Base-by-base conservation (phyloP, 2,113 vertebrate genomes). In the Coregonus clupeaformis region DNA sequence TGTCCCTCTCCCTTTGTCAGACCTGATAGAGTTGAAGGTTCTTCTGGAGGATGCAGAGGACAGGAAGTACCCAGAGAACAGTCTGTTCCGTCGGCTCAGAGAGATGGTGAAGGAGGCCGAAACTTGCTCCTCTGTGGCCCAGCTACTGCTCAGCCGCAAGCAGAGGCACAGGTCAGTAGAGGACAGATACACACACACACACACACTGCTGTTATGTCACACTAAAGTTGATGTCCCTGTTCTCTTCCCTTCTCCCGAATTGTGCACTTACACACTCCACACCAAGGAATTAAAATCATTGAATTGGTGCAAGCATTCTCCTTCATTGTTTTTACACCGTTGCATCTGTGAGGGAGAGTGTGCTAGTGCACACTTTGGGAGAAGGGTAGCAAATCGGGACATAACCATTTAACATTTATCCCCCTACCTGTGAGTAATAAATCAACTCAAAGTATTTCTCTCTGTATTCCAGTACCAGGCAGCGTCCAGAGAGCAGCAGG, bases 81-180 rank as follows among this genome's bases (percentile, higher is more conserved):
- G 92, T 68, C 93, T 99, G 63, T 96, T 96, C 85, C 94, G 95
- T 22, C 94, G 92, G 70, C 95, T 99, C 47, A 92, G 94, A 80
- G 97, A 98, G 84, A 95, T 96, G 87, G 96, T 99, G 60, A 99
- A 97, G 87, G 97, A 99, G 88, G 97, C 97, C 0, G 98, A 99
- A 89, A 99, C 96, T 0, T 99, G 98, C 89, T 97, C 96, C 47
- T 98, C 97, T 6, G 97, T 98, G n/a, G 97, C 97, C 68, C 97
- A 99, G 84, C 91, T 99, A 76, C 94, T 99, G 78, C 93, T 99
- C 77, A 97, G 95, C 85, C 96, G 96, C 90, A 99, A 98, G 78
- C 97, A 99, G 76, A 96, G 95, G 18, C 96, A 96, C 85, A 98
- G 94, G 98, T 98, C 80, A 85, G 91, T 67, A 5, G 18, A 16